Base-by-base conservation (phyloP, 2,113 vertebrate genomes). In the Tetrao urogallus region DNA sequence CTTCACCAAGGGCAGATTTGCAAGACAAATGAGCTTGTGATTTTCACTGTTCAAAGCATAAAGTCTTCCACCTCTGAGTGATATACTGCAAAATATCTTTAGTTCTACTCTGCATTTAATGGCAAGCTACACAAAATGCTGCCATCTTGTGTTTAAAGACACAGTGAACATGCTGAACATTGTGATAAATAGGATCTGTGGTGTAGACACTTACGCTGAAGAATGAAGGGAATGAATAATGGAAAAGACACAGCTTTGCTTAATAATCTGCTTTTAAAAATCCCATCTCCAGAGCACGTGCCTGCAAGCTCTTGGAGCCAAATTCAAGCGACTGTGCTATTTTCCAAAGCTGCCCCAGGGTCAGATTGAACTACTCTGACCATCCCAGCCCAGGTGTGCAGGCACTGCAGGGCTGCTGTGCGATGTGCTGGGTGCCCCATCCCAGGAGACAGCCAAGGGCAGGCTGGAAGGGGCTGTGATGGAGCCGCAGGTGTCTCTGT, bases 81-180 rank as follows among this genome's bases (percentile, higher is more conserved):
- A 15, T 0, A 3, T 5, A 5, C 28, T 38, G 28, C 14, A 25
- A 58, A 81, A 19, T 5, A 36, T 0, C 38, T 22, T 11, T 16
- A 34, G 52, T 20, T 43, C 28, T 66, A 34, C 38, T 8, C 56
- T 7, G 0, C 1, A 22, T 11, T 57, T 43, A 30, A 1, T 2
- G 64, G 6, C 20, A 45, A 78, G 48, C n/a, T 32, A 24, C 27
- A 22, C 5, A 45, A 69, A 86, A 88, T 86, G 64, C 90, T 95
- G 95, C 95, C 96, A 92, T 58, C 96, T 95, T 22, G 80, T 86
- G 96, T 88, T 74, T 57, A 38, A 25, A 72, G 61, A 20, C 20
- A 45, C 63, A 48, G 22, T 18, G 43, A 89, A 38, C 71, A n/a
- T 1, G 15, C n/a, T 1, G 9, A 21, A n/a, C 7, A 2, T 8